phyloP scores from a whole-genome alignment of 2,113 vertebrate species.

The Crypturellus undulatus region DNA sequence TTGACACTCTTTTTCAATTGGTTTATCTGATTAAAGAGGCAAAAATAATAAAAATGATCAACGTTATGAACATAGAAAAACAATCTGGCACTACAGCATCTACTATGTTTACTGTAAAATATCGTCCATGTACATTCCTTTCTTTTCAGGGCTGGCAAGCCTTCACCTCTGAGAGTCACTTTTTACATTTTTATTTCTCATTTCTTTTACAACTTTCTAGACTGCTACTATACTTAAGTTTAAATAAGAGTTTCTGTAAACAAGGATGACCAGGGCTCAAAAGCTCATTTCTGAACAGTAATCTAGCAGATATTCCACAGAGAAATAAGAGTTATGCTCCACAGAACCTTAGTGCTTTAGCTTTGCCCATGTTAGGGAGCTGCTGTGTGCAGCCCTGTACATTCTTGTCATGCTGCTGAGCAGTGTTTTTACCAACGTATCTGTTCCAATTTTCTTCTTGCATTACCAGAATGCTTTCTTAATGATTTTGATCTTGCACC shows the following conservation, averaged over 20 bases:
- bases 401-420: not conserved
- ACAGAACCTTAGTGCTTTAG: not conserved
- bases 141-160: not conserved
- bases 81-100: not conserved
- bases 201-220: not conserved
- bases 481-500: not conserved
- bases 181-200: not conserved
- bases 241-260: not conserved
- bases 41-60: not conserved
- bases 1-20: not conserved
- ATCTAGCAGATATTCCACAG: not conserved
- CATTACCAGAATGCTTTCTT: not conserved
- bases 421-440: fast-evolving
- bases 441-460: not conserved
- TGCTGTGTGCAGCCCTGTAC: not conserved
- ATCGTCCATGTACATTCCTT: not conserved
- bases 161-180: not conserved
- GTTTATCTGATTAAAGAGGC: not conserved
- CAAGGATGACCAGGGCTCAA: not conserved
- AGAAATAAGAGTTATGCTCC: fast-evolving
- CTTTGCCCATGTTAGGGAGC: not conserved
- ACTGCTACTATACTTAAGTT: not conserved
- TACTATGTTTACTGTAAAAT: not conserved
- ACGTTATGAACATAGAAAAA: not conserved
- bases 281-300: not conserved